Percentiles rank a stretch among this genome's conserved stretches.
These are phyloP conservation scores for Acanthisitta chloris DNA, from an alignment of 2,113 vertebrate species.

Conservation along the genomic window DNA sequence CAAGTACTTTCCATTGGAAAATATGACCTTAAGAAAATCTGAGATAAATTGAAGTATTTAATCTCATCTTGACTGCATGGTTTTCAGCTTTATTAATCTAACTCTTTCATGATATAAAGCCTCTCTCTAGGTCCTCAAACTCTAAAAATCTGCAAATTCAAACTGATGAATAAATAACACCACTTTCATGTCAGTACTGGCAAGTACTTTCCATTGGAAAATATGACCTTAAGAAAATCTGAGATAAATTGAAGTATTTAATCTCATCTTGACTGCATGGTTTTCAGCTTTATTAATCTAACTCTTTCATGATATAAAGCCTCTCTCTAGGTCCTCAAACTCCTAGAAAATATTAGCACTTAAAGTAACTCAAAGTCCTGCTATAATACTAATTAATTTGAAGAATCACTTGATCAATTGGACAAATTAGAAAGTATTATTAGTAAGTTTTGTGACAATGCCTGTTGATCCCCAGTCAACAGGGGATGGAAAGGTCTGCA, in stretches of 20 bases:
- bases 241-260: neutral
- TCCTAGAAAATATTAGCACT: neutral
- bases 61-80: neutral
- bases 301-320: neutral
- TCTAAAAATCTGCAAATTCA: no score
- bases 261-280: neutral
- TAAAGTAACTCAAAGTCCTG: neutral
- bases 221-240: constrained; percentile 11
- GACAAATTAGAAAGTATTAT: neutral
- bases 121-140: neutral
- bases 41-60: neutral
- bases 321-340: neutral
- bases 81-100: neutral
- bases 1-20: constrained; percentile 14
- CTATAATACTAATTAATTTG: neutral
- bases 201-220: constrained; percentile 14
- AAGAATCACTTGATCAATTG: neutral
- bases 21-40: constrained; percentile 11
- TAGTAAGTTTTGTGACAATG: neutral
- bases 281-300: neutral
- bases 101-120: neutral
- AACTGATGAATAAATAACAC: no score
- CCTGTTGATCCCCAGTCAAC: neutral
- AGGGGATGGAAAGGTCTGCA: neutral
- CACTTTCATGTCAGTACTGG: neutral